Percentiles rank a stretch among this genome's conserved stretches.
These are phyloP conservation scores for Urocyon cinereoargenteus DNA, from an alignment of 2,797 vertebrate species.

Conservation along the genomic window DNA sequence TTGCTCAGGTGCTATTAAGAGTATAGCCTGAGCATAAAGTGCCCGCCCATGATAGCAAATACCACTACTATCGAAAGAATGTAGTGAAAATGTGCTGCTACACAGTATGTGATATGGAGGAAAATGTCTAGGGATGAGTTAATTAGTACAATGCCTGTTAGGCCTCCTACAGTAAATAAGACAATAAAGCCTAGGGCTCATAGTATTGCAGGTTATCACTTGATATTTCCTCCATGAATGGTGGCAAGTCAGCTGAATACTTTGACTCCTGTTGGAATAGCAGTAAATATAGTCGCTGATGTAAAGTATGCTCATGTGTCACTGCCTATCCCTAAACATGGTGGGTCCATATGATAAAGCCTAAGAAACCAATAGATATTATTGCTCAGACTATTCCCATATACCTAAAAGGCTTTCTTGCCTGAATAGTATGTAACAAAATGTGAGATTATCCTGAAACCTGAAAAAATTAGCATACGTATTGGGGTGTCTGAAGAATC, in stretches of 20 bases:
- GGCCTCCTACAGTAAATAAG: conserved; percentile 61
- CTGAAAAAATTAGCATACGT: neutral
- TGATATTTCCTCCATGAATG: neutral
- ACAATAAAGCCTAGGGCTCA: conserved; percentile 81
- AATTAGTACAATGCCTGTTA: neutral
- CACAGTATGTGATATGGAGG: rapidly evolving
- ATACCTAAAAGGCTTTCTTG: neutral
- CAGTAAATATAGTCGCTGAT: neutral
- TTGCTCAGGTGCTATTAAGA: rapidly evolving
- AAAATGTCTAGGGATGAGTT: conserved; percentile 66
- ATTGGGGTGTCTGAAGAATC: neutral
- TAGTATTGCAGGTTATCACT: neutral
- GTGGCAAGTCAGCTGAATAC: neutral
- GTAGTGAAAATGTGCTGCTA: conserved; percentile 76
- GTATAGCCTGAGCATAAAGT: neutral
- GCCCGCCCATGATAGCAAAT: neutral
- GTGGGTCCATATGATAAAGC: neutral
- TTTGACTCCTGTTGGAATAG: neutral
- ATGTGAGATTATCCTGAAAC: neutral
- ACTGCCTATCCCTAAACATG: neutral
- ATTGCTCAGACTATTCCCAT: neutral
- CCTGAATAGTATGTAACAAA: neutral
- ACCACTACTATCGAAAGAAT: conserved; percentile 50
- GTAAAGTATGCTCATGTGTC: neutral
- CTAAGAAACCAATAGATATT: neutral